Evolutionary conservation across 2,113 vertebrate genomes (phyloP).

Genomic region (Hippocampus guttulatus): DNA sequence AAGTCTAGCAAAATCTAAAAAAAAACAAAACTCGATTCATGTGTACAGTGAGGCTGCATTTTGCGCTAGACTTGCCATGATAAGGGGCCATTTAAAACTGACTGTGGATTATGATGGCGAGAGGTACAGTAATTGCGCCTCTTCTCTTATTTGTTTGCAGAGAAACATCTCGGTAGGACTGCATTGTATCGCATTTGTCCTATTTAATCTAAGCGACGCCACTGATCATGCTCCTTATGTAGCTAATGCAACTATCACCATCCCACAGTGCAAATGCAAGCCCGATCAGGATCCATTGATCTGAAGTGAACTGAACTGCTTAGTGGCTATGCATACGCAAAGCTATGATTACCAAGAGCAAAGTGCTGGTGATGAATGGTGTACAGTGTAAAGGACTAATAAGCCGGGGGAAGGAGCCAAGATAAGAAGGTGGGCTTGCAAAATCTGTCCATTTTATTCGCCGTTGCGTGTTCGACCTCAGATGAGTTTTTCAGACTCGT

Average conservation of each 20-base stretch:
- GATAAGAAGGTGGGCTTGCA: neutral
- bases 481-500: neutral
- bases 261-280: neutral
- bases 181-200: neutral
- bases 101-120: too few species aligned
- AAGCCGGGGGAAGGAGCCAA: neutral
- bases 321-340: neutral
- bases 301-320: neutral
- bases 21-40: too few species aligned
- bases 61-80: too few species aligned
- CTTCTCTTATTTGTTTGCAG: neutral
- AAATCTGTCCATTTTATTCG: conserved; percentile 9
- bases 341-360: neutral
- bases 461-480: neutral
- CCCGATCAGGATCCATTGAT: neutral
- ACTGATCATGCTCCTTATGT: neutral
- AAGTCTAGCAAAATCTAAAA: too few species aligned
- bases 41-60: too few species aligned
- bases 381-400: neutral
- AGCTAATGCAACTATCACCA: neutral
- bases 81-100: too few species aligned
- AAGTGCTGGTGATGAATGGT: neutral
- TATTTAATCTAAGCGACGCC: neutral
- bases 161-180: neutral
- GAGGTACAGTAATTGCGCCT: neutral